Evolutionary conservation across 2,888 invertebrate genomes (phyloP).

Genomic region (Leptopilina drosophilae): DNA sequence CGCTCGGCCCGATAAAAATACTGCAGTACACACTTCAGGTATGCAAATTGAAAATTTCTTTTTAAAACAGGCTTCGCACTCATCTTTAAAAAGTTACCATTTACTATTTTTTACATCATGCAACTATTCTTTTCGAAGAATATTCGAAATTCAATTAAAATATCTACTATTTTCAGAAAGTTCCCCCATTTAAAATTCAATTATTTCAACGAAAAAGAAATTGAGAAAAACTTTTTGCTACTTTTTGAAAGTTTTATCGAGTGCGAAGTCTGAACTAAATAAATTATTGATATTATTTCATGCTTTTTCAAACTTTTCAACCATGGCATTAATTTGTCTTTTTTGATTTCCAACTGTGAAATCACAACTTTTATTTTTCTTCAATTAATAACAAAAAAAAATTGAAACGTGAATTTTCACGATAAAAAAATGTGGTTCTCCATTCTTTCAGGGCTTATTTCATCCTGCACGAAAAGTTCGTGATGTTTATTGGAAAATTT

Average conservation of each 20-base stretch:
- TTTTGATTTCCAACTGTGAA: neutral
- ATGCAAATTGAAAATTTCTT: constrained; percentile 47
- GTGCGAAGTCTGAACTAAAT: too few species aligned
- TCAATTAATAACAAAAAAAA: neutral
- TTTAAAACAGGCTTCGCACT: too few species aligned
- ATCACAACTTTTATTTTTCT: neutral
- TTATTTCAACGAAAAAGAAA: too few species aligned
- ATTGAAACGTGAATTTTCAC: constrained; percentile 36
- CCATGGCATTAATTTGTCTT: neutral
- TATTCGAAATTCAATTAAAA: too few species aligned
- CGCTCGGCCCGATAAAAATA: constrained; percentile 97
- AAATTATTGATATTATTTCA: too few species aligned
- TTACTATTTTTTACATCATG: too few species aligned
- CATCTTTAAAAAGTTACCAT: too few species aligned
- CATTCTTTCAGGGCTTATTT: constrained; percentile 89
- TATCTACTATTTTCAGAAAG: too few species aligned
- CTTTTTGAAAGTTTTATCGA: too few species aligned
- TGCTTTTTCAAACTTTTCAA: neutral
- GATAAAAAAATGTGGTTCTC: constrained; percentile 41
- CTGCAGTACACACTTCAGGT: constrained; percentile 97
- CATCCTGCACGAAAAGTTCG: constrained; percentile 99
- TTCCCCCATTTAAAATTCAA: too few species aligned
- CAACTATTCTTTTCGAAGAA: too few species aligned
- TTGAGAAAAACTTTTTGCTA: too few species aligned
- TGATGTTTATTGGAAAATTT: constrained; percentile 99